phyloP scores from a whole-genome alignment of 2,797 vertebrate genomes.

The Bradypodion pumilum region DNA sequence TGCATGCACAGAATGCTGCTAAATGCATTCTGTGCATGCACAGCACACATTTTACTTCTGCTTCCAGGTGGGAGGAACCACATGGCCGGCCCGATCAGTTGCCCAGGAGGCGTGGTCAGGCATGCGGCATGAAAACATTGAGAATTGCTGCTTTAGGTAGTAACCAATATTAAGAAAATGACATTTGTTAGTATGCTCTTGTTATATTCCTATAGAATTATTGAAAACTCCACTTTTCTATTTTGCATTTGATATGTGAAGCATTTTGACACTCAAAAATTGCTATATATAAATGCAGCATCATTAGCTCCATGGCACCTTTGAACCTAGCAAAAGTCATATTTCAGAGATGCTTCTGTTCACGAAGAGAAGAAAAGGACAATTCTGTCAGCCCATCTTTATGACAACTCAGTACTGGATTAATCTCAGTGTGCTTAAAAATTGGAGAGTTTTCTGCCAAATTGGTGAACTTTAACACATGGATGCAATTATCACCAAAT shows the following conservation, averaged over 20 bases:
- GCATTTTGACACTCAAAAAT: not conserved
- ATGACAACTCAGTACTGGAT: not conserved
- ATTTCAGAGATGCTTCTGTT: not conserved
- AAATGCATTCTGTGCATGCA: no score
- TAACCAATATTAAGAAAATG: not conserved
- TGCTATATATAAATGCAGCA: not conserved
- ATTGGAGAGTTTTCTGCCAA: not conserved
- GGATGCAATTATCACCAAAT: not conserved
- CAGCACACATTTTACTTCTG: no score
- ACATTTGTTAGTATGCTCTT: not conserved
- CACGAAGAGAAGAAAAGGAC: not conserved
- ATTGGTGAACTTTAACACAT: not conserved
- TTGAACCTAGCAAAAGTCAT: not conserved
- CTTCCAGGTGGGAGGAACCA: no score
- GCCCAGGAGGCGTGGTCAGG: no score
- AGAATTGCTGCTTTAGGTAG: no score
- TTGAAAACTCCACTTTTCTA: not conserved
- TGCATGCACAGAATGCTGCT: no score
- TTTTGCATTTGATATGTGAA: not conserved
- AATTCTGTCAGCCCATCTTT: not conserved
- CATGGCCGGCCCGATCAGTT: no score
- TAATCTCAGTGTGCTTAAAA: not conserved
- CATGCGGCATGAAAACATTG: no score
- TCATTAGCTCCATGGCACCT: conserved; percentile 3
- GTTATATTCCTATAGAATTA: not conserved